Base-by-base conservation (phyloP, 1,140 invertebrate genomes). In the Zaprionus ghesquierei region DNA sequence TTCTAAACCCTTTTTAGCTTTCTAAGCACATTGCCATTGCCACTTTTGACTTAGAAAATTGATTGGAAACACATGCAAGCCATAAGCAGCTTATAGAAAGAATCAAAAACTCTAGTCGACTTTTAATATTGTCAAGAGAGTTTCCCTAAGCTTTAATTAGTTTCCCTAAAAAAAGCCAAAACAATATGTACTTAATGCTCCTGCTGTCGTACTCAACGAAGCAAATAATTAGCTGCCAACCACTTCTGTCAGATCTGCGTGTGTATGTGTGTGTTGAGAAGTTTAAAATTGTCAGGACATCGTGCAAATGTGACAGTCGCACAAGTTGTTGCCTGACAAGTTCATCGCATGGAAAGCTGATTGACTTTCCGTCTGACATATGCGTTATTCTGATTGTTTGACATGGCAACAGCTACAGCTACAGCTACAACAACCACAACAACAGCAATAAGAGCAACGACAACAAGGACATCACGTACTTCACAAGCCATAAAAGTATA, bases 301-400 rank as follows among this genome's bases (percentile, higher is more conserved):
- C 3, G 31, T 31, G n/a, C 31, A 41, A 55, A 74, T 62, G 65
- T 27, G 56, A 51, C 70, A 69, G 22, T 50, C 31, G 44, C 25
- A 56, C 64, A 66, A 72, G n/a, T 77, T 51, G 49, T 53, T 54
- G 77, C 23, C 63, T 76, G 78, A 72, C 76, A 79, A 79, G 74
- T 77, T 77, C 69, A 77, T 69, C 75, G 69, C 61, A 70, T 35
- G 33, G 54, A 77, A 69, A 72, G 69, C 66, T 87, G 84, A 87
- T 89, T 87, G 85, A 87, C 79, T 84, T 77, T 65, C 65, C 77
- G 29, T 46, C 53, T 68, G 79, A 79, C 82, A 79, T 68, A 68
- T 82, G 61, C 59, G 60, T 38, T 62, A 49, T 51, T 68, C 35
- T 68, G 82, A 79, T 82, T 89, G 82, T 79, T 60, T 74, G 76